Base-by-base conservation (phyloP, 2,113 vertebrate species). In the Hoplias malabaricus region DNA sequence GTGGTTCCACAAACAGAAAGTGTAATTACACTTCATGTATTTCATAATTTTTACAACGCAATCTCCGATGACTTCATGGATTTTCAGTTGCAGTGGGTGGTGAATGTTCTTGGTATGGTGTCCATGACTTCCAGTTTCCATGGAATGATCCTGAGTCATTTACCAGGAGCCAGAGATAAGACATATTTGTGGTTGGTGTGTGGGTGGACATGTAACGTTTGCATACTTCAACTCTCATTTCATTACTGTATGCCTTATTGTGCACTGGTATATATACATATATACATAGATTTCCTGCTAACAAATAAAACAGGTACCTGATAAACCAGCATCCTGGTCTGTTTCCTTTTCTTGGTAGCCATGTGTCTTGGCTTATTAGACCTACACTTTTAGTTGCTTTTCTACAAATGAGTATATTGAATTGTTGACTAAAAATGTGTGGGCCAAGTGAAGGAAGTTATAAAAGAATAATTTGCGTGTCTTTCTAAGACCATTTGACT, bases 141-240 rank as follows among this genome's bases (percentile, higher is more conserved):
- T 79, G 57, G 80, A 85, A 82, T 65, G 73, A 73, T 79, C 76
- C 80, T 86, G 82, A 83, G 79, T 83, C 82, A 80, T 68, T 78
- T 66, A 77, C 84, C 42, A 66, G 80, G 77, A 81, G 77, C 25
- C 74, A 63, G 72, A 78, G 80, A 86, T 86, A 81, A 79, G 80
- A 76, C 62, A 81, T 81, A 27, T 78, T 77, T 86, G 82, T 59
- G 80, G 73, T 72, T 23, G n/a, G 33, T 43, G 73, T 62, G 79
- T 74, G 67, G 70, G 72, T 61, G 73, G 54, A 36, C 43, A 70
- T 75, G 54, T 31, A 65, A 69, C 57, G 46, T 77, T 83, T 73
- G 66, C 34, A 77, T 83, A 54, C 19, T 43, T 69, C 36, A 69
- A 42, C 57, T 57, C 43, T 57, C n/a, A 42, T 31, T 29, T 33